Evolutionary conservation across 2,113 vertebrate genomes (phyloP).

Genomic region (Gallinago undulata): DNA sequence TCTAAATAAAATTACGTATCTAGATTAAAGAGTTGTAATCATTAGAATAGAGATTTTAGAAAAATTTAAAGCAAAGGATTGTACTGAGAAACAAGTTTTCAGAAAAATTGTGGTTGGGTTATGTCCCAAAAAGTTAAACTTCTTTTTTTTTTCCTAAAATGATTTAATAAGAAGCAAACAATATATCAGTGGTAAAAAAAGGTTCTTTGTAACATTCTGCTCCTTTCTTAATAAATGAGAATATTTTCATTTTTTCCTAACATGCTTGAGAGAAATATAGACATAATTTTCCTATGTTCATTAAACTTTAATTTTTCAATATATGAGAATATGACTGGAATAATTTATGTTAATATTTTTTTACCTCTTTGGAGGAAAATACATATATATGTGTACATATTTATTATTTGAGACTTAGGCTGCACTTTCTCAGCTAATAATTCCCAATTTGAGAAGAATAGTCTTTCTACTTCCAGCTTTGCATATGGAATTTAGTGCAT

Average conservation of each 20-base stretch:
- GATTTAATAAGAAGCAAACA: background rate
- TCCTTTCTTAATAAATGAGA: background rate
- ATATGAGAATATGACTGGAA: background rate
- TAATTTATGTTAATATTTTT: background rate
- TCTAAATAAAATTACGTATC: background rate
- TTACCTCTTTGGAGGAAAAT: background rate
- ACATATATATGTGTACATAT: background rate
- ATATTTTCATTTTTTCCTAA: background rate
- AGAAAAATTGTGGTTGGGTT: background rate
- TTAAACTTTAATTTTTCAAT: slow-evolving; percentile 19
- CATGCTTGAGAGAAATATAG: background rate
- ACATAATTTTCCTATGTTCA: background rate
- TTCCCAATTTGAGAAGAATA: background rate
- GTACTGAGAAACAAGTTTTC: background rate
- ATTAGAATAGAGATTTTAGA: background rate
- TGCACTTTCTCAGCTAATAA: background rate
- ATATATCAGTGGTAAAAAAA: background rate
- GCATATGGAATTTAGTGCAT: background rate
- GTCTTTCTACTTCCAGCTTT: background rate
- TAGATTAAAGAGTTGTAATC: background rate
- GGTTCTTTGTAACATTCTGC: background rate
- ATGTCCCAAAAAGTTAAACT: background rate
- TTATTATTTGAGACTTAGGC: background rate
- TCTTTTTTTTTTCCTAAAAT: background rate
- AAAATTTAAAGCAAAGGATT: background rate